Base-by-base conservation (phyloP, 1,140 invertebrate species). In the Philotrypesis tridentata region DNA sequence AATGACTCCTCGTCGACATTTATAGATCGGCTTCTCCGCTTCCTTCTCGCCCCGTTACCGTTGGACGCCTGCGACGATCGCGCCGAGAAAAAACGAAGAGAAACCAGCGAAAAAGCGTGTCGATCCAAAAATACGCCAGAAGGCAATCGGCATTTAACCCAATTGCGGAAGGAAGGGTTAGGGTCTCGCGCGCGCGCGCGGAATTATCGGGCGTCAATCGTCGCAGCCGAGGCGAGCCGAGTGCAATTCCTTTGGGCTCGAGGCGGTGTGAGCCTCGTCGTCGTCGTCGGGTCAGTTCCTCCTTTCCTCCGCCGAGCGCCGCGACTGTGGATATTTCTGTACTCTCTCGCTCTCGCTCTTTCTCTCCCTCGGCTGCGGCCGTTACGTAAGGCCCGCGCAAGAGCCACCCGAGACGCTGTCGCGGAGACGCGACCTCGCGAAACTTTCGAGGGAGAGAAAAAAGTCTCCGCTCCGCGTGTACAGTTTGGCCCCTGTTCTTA, bases 361-460 rank as follows among this genome's bases (percentile, higher is more conserved):
- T n/a, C n/a, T n/a, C n/a, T n/a, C n/a, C n/a, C n/a, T n/a, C n/a
- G n/a, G n/a, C n/a, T n/a, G n/a, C n/a, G 43, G 79, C 83, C 77
- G 85, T 87, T 87, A 87, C 86, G 86, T 87, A 87, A 87, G 87
- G 77, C 82, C 78, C 55, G 55, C n/a, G 48, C 71, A 84, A 82
- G 82, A 77, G 77, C 71, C 25, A 60, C 63, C 63, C 43, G 78
- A 81, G 48, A 83, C 37, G 60, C 33, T 7, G 67, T 33, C 76
- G 76, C 11, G 40, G 29, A 21, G 63, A 60, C 33, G 61, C 79
- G 70, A 67, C 37, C 79, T 80, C 79, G 79, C 71, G 55, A 80
- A 80, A 68, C 70, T 70, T 31, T 11, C 31, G 31, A 23, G 25
- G 23, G 67, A 68, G 74, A n/a, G 67, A 43, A 40, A 37, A 37